Percentiles rank a stretch among this genome's conserved stretches.
Evolutionary conservation across 2,113 vertebrate genomes (phyloP).

Genomic region (Cercopithecus mona): DNA sequence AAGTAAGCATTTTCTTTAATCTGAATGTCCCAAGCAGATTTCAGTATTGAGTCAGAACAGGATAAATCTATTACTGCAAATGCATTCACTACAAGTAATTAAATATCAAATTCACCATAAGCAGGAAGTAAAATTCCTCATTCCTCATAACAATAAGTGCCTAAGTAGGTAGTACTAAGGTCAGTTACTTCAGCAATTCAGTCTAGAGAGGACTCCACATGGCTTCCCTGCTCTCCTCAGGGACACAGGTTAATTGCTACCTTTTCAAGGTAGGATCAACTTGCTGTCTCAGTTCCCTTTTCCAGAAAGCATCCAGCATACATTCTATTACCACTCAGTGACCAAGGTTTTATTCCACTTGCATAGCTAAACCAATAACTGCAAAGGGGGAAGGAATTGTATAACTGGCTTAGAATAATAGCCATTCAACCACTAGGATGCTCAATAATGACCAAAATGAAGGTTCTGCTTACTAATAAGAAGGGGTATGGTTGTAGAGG

Average conservation of each 20-base stretch:
- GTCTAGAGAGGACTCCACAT: not conserved
- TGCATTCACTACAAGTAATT: not conserved
- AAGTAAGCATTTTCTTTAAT: not conserved
- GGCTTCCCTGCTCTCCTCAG: not conserved
- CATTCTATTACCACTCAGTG: not conserved
- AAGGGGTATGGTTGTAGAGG: fast-evolving
- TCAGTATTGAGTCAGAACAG: not conserved
- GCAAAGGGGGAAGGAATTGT: not conserved
- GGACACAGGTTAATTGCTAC: not conserved
- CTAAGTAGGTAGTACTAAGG: not conserved
- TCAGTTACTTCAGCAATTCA: not conserved
- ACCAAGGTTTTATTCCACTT: not conserved
- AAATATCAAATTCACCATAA: not conserved
- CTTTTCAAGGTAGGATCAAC: not conserved
- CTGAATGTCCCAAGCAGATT: not conserved
- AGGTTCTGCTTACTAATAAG: not conserved
- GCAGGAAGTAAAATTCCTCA: not conserved
- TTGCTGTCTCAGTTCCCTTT: not conserved
- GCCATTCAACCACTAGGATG: not conserved
- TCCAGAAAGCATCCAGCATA: not conserved
- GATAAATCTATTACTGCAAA: not conserved
- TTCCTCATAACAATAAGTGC: not conserved
- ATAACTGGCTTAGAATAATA: not conserved
- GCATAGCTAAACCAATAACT: not conserved
- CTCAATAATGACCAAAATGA: not conserved